phyloP scores from a whole-genome alignment of 2,113 vertebrate genomes.

The Sander lucioperca region DNA sequence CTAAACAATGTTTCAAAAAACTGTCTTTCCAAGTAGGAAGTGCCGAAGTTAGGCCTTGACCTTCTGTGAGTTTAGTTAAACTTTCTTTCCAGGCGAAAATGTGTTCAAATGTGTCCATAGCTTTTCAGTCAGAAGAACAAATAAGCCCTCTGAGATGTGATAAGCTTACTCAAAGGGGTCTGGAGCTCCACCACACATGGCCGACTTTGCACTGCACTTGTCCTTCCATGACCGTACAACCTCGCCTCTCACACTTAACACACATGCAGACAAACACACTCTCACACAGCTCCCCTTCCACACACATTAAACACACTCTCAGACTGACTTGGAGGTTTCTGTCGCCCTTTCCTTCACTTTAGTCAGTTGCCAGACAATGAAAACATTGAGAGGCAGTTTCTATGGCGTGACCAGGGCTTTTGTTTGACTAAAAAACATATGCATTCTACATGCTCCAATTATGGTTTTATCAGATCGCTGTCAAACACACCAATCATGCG shows the following conservation, averaged over 20 bases:
- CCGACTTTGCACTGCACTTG: constrained; percentile 62
- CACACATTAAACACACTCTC: constrained; percentile 69
- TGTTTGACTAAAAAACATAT: constrained; percentile 81
- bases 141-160: constrained; percentile 72
- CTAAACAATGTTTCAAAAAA: constrained; percentile 33
- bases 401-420: constrained; percentile 76
- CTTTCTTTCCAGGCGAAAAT: constrained; percentile 55
- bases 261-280: constrained; percentile 44
- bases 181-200: constrained; percentile 66
- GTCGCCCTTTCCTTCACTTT: constrained; percentile 61
- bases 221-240: constrained; percentile 74
- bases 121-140: constrained; percentile 78
- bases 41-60: constrained; percentile 35
- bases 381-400: constrained; percentile 77
- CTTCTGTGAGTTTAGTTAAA: constrained; percentile 55
- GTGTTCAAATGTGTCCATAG: constrained; percentile 57
- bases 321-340: constrained; percentile 63
- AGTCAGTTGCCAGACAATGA: constrained; percentile 79
- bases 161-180: constrained; percentile 73
- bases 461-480: constrained; percentile 83
- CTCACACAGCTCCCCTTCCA: constrained; percentile 52
- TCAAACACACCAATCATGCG: constrained; percentile 79
- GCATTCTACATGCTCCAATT: constrained; percentile 81
- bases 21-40: constrained; percentile 20
- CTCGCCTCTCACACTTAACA: constrained; percentile 41